phyloP scores from a whole-genome alignment of 1,140 invertebrate genomes.

The Tachypleus tridentatus region DNA sequence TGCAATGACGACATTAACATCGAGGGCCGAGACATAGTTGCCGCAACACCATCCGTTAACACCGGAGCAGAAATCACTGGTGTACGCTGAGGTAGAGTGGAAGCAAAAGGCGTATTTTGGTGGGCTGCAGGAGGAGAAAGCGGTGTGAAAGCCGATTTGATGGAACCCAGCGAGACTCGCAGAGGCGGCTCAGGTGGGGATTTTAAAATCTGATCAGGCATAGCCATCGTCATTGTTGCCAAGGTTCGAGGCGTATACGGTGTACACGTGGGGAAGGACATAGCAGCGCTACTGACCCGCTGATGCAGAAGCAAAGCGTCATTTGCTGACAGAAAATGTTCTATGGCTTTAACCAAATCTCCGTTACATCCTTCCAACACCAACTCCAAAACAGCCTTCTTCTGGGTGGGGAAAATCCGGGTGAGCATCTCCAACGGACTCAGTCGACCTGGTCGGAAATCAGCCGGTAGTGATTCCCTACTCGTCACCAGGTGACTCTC shows the following conservation, averaged over 20 bases:
- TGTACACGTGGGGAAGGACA: neutral
- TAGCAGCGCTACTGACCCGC: neutral
- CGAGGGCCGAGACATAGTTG: neutral
- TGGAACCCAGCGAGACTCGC: conserved; percentile 7
- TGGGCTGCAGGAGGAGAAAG: conserved; percentile 5
- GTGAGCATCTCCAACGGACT: conserved; percentile 67
- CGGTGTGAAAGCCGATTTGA: conserved; percentile 16
- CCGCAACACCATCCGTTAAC: neutral
- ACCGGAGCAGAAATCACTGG: neutral
- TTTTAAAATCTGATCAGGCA: too few species aligned
- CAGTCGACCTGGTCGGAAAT: conserved; percentile 33
- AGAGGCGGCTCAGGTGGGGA: conserved; percentile 4
- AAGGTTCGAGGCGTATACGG: conserved; percentile 7
- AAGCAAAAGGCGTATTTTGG: neutral
- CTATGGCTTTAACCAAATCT: conserved; percentile 65
- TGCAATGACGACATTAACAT: neutral
- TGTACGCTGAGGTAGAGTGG: neutral
- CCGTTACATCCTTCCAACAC: conserved; percentile 73
- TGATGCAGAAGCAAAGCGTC: conserved; percentile 18
- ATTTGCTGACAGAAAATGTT: conserved; percentile 43
- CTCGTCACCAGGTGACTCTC: neutral
- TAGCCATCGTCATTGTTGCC: neutral
- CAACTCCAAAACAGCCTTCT: conserved; percentile 66
- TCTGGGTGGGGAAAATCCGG: conserved; percentile 73
- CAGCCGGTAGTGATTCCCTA: conserved; percentile 3